A percentile compares a stretch with the other conserved stretches of the same genome.
Conservation (phyloP, 2,797 vertebrate genomes). For the Oophaga sylvatica region DNA sequence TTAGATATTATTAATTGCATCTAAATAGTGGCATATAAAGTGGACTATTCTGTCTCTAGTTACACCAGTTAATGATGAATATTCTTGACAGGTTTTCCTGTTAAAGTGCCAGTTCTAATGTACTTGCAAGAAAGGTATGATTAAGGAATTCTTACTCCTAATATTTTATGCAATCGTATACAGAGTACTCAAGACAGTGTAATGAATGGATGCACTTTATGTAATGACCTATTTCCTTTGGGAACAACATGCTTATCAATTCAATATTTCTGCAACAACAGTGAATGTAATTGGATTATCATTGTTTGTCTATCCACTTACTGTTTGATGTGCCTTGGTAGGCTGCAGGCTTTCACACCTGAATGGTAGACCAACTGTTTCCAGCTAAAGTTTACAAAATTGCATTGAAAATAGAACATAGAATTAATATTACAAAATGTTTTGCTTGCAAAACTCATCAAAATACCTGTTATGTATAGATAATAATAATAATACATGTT, state of each 20-base stretch:
- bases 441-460: background rate
- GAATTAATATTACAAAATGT: background rate
- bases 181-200: conserved; percentile 71
- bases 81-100: conserved; percentile 66
- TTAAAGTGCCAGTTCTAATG: conserved; percentile 69
- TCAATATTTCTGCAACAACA: conserved; percentile 69
- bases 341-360: conserved; percentile 42
- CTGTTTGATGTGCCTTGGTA: conserved; percentile 34
- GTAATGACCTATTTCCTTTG: conserved; percentile 75
- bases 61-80: conserved; percentile 64
- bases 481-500: too few relatives aligned
- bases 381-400: conserved; percentile 18
- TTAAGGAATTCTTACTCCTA: conserved; percentile 71
- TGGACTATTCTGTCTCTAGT: conserved; percentile 53
- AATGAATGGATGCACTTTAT: conserved; percentile 75
- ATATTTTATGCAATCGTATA: conserved; percentile 71
- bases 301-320: conserved; percentile 62
- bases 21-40: conserved; percentile 60
- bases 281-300: conserved; percentile 69
- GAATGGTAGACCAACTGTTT: conserved; percentile 35
- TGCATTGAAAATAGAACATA: background rate
- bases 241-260: conserved; percentile 70
- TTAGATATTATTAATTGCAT: conserved; percentile 62
- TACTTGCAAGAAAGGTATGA: conserved; percentile 69
- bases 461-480: background rate